Evolutionary conservation across 2,888 invertebrate species (phyloP), one percentile per base, ranked within the genome.

Genomic region (Beris chalybata): DNA sequence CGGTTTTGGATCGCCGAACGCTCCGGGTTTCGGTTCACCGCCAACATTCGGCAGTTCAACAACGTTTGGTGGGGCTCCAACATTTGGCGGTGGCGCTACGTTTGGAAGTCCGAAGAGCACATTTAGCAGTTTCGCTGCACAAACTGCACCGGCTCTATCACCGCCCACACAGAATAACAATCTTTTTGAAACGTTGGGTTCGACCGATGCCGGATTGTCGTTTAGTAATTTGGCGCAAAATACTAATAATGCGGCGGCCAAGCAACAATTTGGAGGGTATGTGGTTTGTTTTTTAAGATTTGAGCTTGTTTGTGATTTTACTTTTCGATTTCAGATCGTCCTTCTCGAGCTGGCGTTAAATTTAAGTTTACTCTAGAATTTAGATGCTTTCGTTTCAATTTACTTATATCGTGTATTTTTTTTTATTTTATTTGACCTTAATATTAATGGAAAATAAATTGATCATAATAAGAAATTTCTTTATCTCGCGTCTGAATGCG

Each of bases 151-250:
- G 4, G 71, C 72, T 0, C 77, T 65, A 29, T 57, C 65, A 31
- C 52, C 57, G 12, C 65, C 57, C n/a, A 22, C 58, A n/a, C 67
- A 64, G n/a, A 32, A 59, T 31, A 65, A 57, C 44, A 57, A 38
- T 52, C 57, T 65, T 15, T 65, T 78, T 38, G 67, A 65, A 47
- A 32, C 63, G 11, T 64, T 69, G 29, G 66, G 66, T 4, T 74
- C 79, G 3, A 74, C 77, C 3, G 78, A 79, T 32, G 71, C 76
- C 2, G 76, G 77, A 0, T 69, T 79, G 12, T 77, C 80, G 0
- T 81, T 81, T 71, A 80, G 80, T 0, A 81, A 80, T 70, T 73
- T 81, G 57, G 80, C 81, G 5, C 79, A 80, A 57, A 75, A 74
- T 43, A 74, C 77, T 4, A 77, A 50, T 22, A 50, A 74, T 63